Conservation (phyloP, 92 coral and sea anemone genomes). For the Umimayanthus kanabou region DNA sequence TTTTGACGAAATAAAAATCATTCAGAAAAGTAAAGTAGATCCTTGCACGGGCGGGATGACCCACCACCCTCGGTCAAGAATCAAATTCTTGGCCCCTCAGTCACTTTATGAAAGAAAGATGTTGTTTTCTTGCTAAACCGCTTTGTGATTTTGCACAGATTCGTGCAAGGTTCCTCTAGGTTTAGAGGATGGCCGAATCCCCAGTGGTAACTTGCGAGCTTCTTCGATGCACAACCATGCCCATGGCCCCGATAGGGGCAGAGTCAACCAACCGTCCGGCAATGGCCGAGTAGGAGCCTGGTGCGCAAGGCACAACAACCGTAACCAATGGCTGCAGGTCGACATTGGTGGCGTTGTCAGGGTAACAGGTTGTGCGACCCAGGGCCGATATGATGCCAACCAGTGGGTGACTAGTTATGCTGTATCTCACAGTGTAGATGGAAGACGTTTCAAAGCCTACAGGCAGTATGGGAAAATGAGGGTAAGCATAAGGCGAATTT, state of each 20-base stretch:
- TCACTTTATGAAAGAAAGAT: not conserved
- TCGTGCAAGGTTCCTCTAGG: constrained; percentile 75
- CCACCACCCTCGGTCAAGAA: not conserved
- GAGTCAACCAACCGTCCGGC: constrained; percentile 71
- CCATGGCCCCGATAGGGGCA: constrained; percentile 76
- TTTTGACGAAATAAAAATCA: too few relatives aligned
- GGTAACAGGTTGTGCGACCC: constrained; percentile 83
- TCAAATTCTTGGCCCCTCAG: not conserved
- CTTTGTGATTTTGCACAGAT: constrained; percentile 40
- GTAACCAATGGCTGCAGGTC: constrained; percentile 82
- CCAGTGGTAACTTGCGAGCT: constrained; percentile 77
- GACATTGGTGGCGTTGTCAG: constrained; percentile 69
- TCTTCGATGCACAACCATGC: constrained; percentile 68
- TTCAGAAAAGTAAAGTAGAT: too few relatives aligned
- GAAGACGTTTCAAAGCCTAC: constrained; percentile 62
- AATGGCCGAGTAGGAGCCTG: constrained; percentile 84
- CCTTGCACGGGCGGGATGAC: too few relatives aligned
- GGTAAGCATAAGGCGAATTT: constrained; percentile 42
- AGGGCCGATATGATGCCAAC: constrained; percentile 81
- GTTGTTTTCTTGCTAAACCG: not conserved
- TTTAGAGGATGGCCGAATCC: constrained; percentile 75
- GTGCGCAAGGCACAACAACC: constrained; percentile 74
- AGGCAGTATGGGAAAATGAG: constrained; percentile 79
- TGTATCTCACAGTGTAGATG: constrained; percentile 64
- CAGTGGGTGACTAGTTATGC: constrained; percentile 81